Base-by-base conservation (phyloP, 2,888 invertebrate species). In the Nomada ferruginata region DNA sequence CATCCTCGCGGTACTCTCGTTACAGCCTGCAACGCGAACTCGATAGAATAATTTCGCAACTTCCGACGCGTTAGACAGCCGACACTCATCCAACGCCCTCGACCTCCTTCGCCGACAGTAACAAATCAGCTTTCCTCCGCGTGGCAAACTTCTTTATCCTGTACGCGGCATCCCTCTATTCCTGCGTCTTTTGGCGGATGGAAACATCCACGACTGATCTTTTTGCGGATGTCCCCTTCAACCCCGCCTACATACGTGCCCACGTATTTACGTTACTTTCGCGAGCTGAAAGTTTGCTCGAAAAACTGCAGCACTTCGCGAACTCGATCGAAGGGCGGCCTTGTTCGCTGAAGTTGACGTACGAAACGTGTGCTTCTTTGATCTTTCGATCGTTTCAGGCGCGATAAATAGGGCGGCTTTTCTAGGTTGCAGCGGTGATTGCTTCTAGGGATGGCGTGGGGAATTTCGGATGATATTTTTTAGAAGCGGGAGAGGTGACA, bases 41-140 rank as follows among this genome's bases (percentile, higher is more conserved):
- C 60, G 70, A 70, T n/a, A 60, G 73, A 83, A 83, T 79, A 83
- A 84, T 83, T 76, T 76, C 63, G 44, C 64, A 65, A 69, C 13
- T 44, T 68, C 75, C 61, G 57, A 20, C 55, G 63, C 57, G 59
- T 44, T 57, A 23, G 65, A 66, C 65, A 55, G 36, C 26, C 63
- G 53, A 60, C 44, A 13, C 64, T 20, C 76, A 66, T 64, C 70
- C 52, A 23, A 13, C 20, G 11, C 13, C 36, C 60, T 9, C 18
- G n/a, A 42, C 50, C 13, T 23, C 68, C 61, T 26, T 36, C 26
- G 36, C 7, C 47, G 23, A 2, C n/a, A 15, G 75, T 69, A 69
- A 82, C 83, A 84, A 85, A 85, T 85, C 76, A 85, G 79, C 79
- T 79, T 84, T 66, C 72, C 75, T 63, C 60, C 50, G 23, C 29